Evolutionary conservation across 2,113 vertebrate genomes (phyloP).

Genomic region (Cyphomyrus discorhynchus): DNA sequence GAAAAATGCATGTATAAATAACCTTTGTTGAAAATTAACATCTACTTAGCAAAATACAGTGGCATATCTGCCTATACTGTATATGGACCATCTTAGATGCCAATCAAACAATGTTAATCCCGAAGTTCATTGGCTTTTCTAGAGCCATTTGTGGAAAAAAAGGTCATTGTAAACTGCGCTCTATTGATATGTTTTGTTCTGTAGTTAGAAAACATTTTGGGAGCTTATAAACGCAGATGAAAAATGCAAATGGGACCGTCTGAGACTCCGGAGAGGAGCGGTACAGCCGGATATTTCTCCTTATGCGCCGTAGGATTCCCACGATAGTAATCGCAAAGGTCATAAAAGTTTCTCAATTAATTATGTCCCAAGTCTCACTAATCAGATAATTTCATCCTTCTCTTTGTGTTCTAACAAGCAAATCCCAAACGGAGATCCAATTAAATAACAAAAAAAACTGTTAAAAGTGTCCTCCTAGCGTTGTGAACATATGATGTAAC

Average conservation of each 20-base stretch:
- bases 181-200: neutral
- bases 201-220: neutral
- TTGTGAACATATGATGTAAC: neutral
- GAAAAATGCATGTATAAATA: neutral
- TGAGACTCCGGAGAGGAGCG: neutral
- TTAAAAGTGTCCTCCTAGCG: neutral
- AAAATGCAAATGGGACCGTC: neutral
- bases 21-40: slow-evolving; percentile 17
- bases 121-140: neutral
- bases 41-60: neutral
- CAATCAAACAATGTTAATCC: neutral
- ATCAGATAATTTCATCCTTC: neutral
- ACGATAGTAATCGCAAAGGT: neutral
- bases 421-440: neutral
- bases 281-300: neutral
- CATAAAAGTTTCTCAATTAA: neutral
- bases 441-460: neutral
- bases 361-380: neutral
- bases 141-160: neutral
- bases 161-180: neutral
- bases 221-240: neutral
- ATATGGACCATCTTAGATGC: too few relatives aligned
- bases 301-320: neutral
- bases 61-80: neutral
- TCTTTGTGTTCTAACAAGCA: neutral